Conservation (phyloP, 2,888 invertebrate genomes). For the Napeogenes sylphis region DNA sequence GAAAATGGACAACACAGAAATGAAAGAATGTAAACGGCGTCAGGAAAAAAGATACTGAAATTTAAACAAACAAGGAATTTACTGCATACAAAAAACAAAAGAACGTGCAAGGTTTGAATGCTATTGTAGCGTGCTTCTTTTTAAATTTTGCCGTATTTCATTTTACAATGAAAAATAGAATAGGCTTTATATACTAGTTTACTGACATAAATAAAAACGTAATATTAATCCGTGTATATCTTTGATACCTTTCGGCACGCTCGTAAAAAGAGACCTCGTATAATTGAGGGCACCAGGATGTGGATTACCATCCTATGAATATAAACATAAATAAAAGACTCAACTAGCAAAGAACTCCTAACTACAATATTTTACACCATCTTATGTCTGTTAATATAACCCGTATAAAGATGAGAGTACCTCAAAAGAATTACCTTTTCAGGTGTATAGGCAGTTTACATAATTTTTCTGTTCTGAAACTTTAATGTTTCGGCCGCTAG, state of each 20-base stretch:
- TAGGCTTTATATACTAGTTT: neutral
- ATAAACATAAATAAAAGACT: constrained; percentile 26
- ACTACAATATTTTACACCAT: constrained; percentile 3
- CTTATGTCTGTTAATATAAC: neutral
- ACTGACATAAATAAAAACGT: neutral
- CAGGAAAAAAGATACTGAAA: too few species aligned
- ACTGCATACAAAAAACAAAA: too few species aligned
- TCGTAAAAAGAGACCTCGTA: constrained; percentile 30
- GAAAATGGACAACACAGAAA: too few species aligned
- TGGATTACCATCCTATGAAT: constrained; percentile 29
- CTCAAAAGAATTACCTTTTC: neutral
- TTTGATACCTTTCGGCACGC: constrained; percentile 19
- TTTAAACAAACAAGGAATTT: too few species aligned
- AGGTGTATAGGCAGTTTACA: constrained; percentile 4
- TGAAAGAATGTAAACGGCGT: too few species aligned
- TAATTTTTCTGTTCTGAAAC: constrained; percentile 1
- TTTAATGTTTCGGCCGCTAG: neutral
- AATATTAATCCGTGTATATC: constrained; percentile 15
- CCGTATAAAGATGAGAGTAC: neutral
- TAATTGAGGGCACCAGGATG: constrained; percentile 28
- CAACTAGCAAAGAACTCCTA: constrained; percentile 12
- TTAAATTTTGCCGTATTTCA: too few species aligned
- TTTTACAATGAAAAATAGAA: too few species aligned
- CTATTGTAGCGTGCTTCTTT: too few species aligned
- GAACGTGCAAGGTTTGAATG: too few species aligned